phyloP scores from a whole-genome alignment of 2,888 invertebrate species.

The Oegoconia quadripuncta region DNA sequence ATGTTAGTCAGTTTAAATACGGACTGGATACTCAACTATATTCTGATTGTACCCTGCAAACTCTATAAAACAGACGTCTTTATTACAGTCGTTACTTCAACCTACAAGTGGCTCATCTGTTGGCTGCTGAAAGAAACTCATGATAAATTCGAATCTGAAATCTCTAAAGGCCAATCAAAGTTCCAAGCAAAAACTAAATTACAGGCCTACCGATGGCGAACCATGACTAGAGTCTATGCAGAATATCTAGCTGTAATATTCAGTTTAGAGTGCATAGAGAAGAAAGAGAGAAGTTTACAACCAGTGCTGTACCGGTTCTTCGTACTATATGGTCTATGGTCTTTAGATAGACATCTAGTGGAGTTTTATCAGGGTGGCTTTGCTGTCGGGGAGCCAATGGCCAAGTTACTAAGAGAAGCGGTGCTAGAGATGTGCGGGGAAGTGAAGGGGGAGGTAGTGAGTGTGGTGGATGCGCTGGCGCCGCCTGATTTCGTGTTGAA shows the following conservation, averaged over 20 bases:
- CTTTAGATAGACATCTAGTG: constrained; percentile 84
- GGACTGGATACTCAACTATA: no score
- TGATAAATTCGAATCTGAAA: constrained; percentile 76
- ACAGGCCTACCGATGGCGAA: constrained; percentile 89
- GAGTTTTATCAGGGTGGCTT: constrained; percentile 85
- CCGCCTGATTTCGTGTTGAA: constrained; percentile 94
- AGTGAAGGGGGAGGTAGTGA: constrained; percentile 86
- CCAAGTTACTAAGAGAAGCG: constrained; percentile 81
- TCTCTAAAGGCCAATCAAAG: constrained; percentile 79
- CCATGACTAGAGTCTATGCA: constrained; percentile 87
- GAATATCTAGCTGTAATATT: constrained; percentile 82
- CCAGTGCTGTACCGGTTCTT: constrained; percentile 72
- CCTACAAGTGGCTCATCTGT: constrained; percentile 92
- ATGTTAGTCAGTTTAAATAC: no score
- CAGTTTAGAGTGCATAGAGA: constrained; percentile 66
- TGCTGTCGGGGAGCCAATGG: constrained; percentile 72
- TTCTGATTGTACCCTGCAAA: no score
- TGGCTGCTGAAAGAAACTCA: constrained; percentile 86
- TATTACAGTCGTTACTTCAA: constrained; percentile 81
- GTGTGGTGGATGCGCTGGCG: constrained; percentile 90
- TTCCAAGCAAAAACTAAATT: constrained; percentile 89
- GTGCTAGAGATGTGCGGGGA: constrained; percentile 83
- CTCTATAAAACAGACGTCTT: neutral
- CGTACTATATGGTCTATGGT: constrained; percentile 61
- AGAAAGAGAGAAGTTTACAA: constrained; percentile 51